Conservation (phyloP, 2,113 vertebrate species). For the Entosphenus tridentatus region DNA sequence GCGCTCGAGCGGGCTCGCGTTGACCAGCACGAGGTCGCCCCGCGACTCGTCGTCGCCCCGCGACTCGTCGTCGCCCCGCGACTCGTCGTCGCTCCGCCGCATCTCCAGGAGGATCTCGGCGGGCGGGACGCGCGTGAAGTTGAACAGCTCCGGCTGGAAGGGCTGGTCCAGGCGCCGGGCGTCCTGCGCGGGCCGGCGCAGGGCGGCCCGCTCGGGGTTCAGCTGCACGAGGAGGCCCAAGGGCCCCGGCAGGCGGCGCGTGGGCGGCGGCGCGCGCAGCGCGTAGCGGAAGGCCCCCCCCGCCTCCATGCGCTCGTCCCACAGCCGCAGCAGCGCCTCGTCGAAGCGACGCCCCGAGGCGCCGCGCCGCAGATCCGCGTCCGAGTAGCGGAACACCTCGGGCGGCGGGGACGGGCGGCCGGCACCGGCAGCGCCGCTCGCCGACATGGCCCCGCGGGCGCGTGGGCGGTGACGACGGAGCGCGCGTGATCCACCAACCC, state of each 20-base stretch:
- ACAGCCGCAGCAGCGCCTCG: constrained; percentile 21
- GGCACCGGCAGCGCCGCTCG: too few relatives aligned
- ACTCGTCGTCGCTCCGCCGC: constrained; percentile 8
- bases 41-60: too few relatives aligned
- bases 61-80: constrained; percentile 5
- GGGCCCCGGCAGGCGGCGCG: constrained; percentile 32
- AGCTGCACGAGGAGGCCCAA: constrained; percentile 42
- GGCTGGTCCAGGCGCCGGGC: constrained; percentile 38
- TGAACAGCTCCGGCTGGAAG: constrained; percentile 39
- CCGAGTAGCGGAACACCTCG: too few relatives aligned
- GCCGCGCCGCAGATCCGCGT: too few relatives aligned
- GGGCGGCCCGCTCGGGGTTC: constrained; percentile 33
- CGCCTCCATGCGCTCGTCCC: constrained; percentile 34
- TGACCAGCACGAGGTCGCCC: constrained; percentile 29
- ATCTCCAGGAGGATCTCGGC: constrained; percentile 46
- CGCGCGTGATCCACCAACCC: too few relatives aligned
- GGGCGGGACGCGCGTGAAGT: constrained; percentile 40
- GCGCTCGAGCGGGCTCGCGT: constrained; percentile 53
- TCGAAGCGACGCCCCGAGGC: constrained; percentile 25
- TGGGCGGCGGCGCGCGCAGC: constrained; percentile 29
- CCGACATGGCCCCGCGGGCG: too few relatives aligned
- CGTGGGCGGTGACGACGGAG: too few relatives aligned
- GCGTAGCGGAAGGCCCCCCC: constrained; percentile 53
- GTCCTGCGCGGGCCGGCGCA: constrained; percentile 47
- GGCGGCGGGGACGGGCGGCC: too few relatives aligned